These are phyloP conservation scores for Ispidina lecontei DNA, from an alignment of 2,797 vertebrate species.

Conservation along the genomic window DNA sequence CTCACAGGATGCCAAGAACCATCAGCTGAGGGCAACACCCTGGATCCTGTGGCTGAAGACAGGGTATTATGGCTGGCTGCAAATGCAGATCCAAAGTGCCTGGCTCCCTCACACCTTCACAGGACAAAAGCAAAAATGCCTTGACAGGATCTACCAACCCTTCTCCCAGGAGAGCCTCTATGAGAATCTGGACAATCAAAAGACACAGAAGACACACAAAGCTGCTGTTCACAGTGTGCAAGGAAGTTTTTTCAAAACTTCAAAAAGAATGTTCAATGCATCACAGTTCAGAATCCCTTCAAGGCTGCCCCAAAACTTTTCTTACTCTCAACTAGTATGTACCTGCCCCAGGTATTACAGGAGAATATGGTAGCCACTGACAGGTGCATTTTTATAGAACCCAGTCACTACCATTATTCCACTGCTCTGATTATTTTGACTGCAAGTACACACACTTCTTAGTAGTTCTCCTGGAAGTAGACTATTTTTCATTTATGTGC, in stretches of 20 bases:
- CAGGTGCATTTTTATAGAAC: neutral
- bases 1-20: neutral
- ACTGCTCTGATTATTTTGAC: neutral
- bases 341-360: neutral
- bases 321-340: neutral
- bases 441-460: neutral
- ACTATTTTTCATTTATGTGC: neutral
- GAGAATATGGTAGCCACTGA: neutral
- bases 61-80: neutral
- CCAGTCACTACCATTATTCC: neutral
- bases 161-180: neutral
- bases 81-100: neutral
- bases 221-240: neutral
- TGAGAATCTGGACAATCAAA: neutral
- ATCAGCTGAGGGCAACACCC: accelerated
- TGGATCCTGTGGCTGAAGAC: neutral
- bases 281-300: neutral
- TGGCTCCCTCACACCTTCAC: neutral
- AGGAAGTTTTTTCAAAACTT: neutral
- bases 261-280: neutral
- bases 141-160: neutral
- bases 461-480: neutral
- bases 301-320: neutral
- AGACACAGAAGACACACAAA: neutral
- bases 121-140: neutral